Evolutionary conservation across 2,888 invertebrate species (phyloP).

Genomic region (Penaeus monodon): DNA sequence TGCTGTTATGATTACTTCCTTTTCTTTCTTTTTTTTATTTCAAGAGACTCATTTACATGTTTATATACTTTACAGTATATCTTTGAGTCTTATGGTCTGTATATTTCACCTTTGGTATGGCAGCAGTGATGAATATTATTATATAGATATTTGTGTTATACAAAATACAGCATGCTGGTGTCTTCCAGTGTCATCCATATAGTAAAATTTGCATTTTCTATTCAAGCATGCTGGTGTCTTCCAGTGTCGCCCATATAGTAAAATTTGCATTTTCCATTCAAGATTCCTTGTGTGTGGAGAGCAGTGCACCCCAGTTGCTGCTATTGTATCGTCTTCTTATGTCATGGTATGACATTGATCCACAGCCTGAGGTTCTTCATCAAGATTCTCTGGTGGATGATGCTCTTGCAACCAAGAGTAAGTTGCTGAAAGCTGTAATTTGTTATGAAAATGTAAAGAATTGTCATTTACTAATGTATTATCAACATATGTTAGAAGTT

Average conservation of each 20-base stretch:
- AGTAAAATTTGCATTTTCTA: no score
- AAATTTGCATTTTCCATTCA: no score
- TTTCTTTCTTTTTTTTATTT: no score
- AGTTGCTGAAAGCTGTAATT: not conserved
- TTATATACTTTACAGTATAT: no score
- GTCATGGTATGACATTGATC: conserved; percentile 41
- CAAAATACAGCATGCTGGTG: not conserved
- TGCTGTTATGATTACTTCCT: not conserved
- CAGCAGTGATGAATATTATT: not conserved
- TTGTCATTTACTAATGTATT: no score
- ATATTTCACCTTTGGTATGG: not conserved
- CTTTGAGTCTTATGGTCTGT: no score
- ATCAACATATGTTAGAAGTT: not conserved
- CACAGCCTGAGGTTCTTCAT: conserved; percentile 48
- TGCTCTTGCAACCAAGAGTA: conserved; percentile 40
- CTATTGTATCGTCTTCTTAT: conserved; percentile 32
- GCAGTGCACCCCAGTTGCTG: conserved; percentile 58
- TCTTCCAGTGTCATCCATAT: no score
- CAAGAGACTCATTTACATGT: no score
- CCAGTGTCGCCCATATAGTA: no score
- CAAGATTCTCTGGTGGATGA: conserved; percentile 50
- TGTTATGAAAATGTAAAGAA: not conserved
- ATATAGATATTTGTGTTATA: not conserved
- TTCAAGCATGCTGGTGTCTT: no score
- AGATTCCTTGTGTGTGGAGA: conserved; percentile 31